Base-by-base conservation (phyloP, 2,797 vertebrate genomes). In the Clarias fuscus region DNA sequence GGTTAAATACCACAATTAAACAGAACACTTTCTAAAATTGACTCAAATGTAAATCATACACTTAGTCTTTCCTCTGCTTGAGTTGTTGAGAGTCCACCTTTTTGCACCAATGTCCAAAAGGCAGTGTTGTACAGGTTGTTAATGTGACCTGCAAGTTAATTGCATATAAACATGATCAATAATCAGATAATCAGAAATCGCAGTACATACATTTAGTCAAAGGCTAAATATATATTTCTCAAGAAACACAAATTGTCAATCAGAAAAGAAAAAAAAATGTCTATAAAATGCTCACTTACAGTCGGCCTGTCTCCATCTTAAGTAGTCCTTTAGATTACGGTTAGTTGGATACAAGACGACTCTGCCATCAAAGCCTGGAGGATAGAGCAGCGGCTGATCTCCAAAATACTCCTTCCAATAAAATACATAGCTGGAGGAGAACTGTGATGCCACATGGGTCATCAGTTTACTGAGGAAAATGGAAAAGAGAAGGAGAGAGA, bases 81-180 rank as follows among this genome's bases (percentile, higher is more conserved):
- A 48, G 73, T 64, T 70, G 97, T 97, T 33, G 96, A 97, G 89
- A 99, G 94, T 89, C 97, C 96, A 87, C 97, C 96, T 87, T 93
- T 94, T 78, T 98, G 97, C 5, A 99, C 95, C 56, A 99, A 95
- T n/a, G 95, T 94, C 98, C 98, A 99, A 93, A 99, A 99, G 64
- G 96, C 96, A 22, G 98, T 99, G 90, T 99, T 99, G 90, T 98
- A 98, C 89, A 99, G 95, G 92, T 99, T 99, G 93, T 99, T 99
- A 40, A 99, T 93, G 89, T 99, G 98, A 93, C 98, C 98, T 99
- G 88, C 18, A 89, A 87, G 67, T 64, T 48, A 53, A 82, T 27
- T 18, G 24, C 0, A 77, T 85, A 84, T 53, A 13, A 86, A 65
- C 11, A 40, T 43, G 8, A 40, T 61, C 8, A 78, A 61, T 17